phyloP scores from a whole-genome alignment of 2,113 vertebrate species.

The Apodemus speciosus region DNA sequence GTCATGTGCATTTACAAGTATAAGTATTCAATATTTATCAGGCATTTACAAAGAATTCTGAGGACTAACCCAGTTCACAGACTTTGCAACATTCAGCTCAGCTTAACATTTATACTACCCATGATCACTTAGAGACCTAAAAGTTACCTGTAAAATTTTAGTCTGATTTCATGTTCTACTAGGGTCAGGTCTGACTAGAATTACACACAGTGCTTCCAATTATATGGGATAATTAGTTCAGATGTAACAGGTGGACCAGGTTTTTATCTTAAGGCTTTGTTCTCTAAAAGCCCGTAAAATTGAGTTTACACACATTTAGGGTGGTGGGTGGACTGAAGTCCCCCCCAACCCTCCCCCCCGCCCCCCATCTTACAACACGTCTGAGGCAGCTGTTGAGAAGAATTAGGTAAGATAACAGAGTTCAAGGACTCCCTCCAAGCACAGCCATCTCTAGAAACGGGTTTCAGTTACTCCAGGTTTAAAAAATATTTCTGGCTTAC shows the following conservation, averaged over 20 bases:
- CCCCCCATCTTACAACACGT: background rate
- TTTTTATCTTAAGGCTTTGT: constrained; percentile 38
- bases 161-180: background rate
- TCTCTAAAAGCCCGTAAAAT: constrained; percentile 30
- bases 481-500: background rate
- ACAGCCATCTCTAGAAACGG: background rate
- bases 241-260: background rate
- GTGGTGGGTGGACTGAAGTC: background rate
- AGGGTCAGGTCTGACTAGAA: constrained; percentile 6
- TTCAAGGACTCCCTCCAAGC: background rate
- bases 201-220: background rate
- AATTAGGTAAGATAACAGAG: background rate
- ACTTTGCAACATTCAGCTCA: constrained; percentile 14
- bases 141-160: background rate
- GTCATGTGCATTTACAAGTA: constrained; percentile 20
- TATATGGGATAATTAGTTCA: constrained; percentile 2
- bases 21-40: constrained; percentile 11
- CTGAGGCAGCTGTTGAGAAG: background rate
- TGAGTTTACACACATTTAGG: constrained; percentile 13
- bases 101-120: background rate
- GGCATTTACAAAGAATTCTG: constrained; percentile 28
- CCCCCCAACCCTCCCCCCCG: no score
- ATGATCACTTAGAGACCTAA: background rate
- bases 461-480: background rate
- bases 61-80: constrained; percentile 29